Evolutionary conservation across 2,797 vertebrate genomes (phyloP), one percentile per base, ranked within the genome.

Genomic region (Salarias fasciatus): DNA sequence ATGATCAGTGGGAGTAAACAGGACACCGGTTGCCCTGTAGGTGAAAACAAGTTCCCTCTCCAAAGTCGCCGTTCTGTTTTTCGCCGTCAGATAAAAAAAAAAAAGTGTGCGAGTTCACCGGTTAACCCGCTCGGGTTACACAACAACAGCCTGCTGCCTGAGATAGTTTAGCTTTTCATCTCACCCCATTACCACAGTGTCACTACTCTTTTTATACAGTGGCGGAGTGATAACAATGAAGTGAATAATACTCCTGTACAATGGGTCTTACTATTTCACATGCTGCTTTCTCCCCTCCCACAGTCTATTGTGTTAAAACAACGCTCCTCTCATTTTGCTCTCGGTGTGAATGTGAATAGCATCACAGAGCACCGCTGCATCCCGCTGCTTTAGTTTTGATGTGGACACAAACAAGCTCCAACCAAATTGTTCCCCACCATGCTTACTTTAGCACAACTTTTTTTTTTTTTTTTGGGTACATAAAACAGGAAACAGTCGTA

Each of bases 211-310:
- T 83, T 82, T 80, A 63, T 87, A 82, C 88, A 82, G 82, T 69
- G 75, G 77, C 78, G 52, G 58, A 80, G 77, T 70, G 79, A 74
- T 79, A 85, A 90, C 91, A 91, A 89, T 86, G 86, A 83, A 60
- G 78, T 77, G 86, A 87, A 88, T 89, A 89, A 87, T 89, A 79
- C 86, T 77, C 53, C 79, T 56, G 65, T 80, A 90, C 89, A 90
- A 90, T 87, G 80, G 80, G 49, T 87, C 74, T 60, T 79, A 87
- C 82, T 85, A 80, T 89, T 91, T 89, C 87, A 85, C 88, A 88
- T 85, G 87, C 77, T 64, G 83, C 35, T 72, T 77, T 83, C 36
- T 69, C 53, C 64, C 72, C 78, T 77, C 82, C 78, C 83, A 66
- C 69, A 29, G 66, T 55, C 88, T 69, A 87, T 90, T 91, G 86